These are phyloP conservation scores for Philopedon plagiatum DNA, from an alignment of 2,888 invertebrate genomes.

Conservation along the genomic window DNA sequence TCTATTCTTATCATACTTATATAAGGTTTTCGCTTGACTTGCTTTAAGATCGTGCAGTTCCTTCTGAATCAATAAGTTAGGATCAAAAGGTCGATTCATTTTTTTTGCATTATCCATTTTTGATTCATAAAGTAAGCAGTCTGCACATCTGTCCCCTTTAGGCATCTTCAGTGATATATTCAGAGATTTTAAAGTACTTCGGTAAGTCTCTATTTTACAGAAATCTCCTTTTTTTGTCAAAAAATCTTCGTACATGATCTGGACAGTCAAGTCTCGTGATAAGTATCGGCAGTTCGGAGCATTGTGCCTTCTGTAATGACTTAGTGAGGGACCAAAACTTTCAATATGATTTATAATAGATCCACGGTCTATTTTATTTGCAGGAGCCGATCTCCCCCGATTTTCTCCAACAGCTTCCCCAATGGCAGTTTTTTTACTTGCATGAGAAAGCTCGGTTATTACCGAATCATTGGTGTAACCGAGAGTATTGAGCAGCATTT, in stretches of 20 bases:
- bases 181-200: no score
- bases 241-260: constrained; percentile 36
- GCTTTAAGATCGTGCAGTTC: not conserved
- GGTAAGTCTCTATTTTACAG: no score
- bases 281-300: no score
- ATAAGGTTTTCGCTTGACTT: not conserved
- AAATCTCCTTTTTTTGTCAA: constrained; percentile 20
- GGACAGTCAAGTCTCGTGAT: no score
- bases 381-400: constrained; percentile 30
- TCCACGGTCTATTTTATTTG: constrained; percentile 31
- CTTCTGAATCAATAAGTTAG: no score
- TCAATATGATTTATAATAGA: constrained; percentile 33
- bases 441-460: constrained; percentile 24
- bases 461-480: constrained; percentile 32
- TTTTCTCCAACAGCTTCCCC: constrained; percentile 33
- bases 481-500: constrained; percentile 24
- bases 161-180: constrained; percentile 42
- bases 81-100: constrained; percentile 18
- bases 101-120: constrained; percentile 22
- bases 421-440: constrained; percentile 28
- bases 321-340: no score
- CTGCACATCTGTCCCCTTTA: constrained; percentile 32
- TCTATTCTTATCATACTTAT: constrained; percentile 12
- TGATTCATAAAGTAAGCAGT: constrained; percentile 28
- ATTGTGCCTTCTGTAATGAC: no score